Evolutionary conservation across 2,797 vertebrate species (phyloP).

Genomic region (Lerista edwardsae): DNA sequence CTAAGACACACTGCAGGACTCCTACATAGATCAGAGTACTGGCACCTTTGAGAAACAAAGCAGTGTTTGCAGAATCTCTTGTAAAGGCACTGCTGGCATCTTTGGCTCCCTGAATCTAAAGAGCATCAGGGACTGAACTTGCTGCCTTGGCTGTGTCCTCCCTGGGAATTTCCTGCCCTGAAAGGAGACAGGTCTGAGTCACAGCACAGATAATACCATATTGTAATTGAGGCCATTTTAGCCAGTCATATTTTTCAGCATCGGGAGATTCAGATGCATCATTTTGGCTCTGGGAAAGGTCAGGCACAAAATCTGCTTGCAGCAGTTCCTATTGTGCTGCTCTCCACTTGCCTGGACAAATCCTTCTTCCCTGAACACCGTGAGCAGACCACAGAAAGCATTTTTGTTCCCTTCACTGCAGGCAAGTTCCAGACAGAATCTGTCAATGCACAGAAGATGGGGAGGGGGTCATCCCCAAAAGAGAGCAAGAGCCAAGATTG

Average conservation of each 20-base stretch:
- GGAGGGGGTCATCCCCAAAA: neutral
- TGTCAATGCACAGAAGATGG: neutral
- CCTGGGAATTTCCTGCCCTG: constrained; percentile 14
- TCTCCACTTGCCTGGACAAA: constrained; percentile 9
- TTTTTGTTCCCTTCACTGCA: constrained; percentile 20
- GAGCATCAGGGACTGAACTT: neutral
- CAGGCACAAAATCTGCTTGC: constrained; percentile 23
- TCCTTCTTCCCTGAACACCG: neutral
- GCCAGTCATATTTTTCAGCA: constrained; percentile 52
- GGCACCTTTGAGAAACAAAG: neutral
- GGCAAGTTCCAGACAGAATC: constrained; percentile 15
- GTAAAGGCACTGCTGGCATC: neutral
- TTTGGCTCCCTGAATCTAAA: neutral
- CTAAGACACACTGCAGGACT: no score
- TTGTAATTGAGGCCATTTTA: constrained; percentile 52
- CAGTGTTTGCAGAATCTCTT: neutral
- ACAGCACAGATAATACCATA: constrained; percentile 27
- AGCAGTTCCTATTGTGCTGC: neutral
- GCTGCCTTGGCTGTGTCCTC: neutral
- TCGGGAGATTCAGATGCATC: constrained; percentile 16
- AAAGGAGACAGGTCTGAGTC: constrained; percentile 44
- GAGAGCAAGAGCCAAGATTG: neutral
- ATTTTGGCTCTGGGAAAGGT: constrained; percentile 38
- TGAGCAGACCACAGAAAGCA: neutral
- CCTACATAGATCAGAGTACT: neutral